Percentiles rank a stretch among this genome's conserved stretches.
Evolutionary conservation across 2,888 invertebrate species (phyloP).

Genomic region (Meiosimyza platycephala): DNA sequence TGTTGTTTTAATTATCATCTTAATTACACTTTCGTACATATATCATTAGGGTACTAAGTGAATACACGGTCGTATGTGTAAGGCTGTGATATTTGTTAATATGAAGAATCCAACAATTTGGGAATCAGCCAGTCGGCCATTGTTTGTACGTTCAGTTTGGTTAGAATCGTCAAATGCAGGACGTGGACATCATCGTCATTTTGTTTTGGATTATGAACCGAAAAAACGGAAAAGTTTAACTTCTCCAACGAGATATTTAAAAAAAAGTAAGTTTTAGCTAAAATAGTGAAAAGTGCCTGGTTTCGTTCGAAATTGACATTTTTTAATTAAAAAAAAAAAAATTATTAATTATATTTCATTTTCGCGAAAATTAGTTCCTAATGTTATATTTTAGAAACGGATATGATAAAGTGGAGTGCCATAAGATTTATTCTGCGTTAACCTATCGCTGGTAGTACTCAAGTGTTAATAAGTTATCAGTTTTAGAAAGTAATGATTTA

Average conservation of each 20-base stretch:
- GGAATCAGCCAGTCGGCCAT: constrained; percentile 74
- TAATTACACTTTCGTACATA: neutral
- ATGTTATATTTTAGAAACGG: too few relatives aligned
- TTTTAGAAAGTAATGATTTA: too few relatives aligned
- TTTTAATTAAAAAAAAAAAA: too few relatives aligned
- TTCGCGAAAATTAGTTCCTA: too few relatives aligned
- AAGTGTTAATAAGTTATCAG: too few relatives aligned
- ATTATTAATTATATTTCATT: too few relatives aligned
- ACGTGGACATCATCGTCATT: constrained; percentile 60
- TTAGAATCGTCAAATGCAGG: constrained; percentile 72
- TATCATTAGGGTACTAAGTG: too few relatives aligned
- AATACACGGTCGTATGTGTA: constrained; percentile 4
- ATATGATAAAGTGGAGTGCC: too few relatives aligned
- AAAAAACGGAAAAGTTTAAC: constrained; percentile 44
- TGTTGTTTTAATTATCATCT: constrained; percentile 10
- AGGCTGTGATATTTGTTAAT: constrained; percentile 5
- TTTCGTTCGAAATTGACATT: too few relatives aligned
- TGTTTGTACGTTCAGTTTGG: constrained; percentile 77
- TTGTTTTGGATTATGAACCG: constrained; percentile 63
- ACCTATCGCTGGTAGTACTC: too few relatives aligned
- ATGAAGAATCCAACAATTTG: constrained; percentile 70
- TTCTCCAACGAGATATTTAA: neutral
- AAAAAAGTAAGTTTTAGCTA: neutral
- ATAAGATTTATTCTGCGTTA: too few relatives aligned
- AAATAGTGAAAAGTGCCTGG: neutral